Base-by-base conservation (phyloP, 1,140 invertebrate genomes). In the Halotydeus destructor region DNA sequence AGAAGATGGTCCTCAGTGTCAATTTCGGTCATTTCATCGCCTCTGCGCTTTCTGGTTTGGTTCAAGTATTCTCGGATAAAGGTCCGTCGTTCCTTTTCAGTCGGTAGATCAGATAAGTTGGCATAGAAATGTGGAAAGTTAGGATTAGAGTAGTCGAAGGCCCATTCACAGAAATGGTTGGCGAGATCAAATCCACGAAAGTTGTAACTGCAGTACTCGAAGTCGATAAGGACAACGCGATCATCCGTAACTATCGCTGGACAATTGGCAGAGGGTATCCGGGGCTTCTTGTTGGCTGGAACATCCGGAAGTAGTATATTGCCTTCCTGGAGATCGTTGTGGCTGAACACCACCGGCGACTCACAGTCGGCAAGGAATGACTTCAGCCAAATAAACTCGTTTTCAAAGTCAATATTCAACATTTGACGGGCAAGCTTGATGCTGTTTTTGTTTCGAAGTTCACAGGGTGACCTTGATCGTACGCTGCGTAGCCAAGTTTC, bases 241-340 rank as follows among this genome's bases (percentile, higher is more conserved):
- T 57, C 52, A 50, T 57, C 48, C 50, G 71, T 21, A 19, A 9
- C 9, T 12, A 19, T 9, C 14, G 34, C 14, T 35, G 11, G 9
- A 9, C 14, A 30, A 14, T 30, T 30, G 8, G 8, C 8, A 30
- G 27, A 9, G 8, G 27, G 14, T 9, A 30, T 30, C 14, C 27
- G n/a, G n/a, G n/a, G n/a, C n/a, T n/a, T n/a, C n/a, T n/a, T 68
- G n/a, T 68, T 64, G 45, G 70, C 69, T 59, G 58, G 2, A 61
- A 64, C 44, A 68, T 71, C 54, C 11, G 50, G 48, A 14, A 56
- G 41, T 25, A 61, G 45, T 49, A 59, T 61, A 35, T 59, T 62
- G 58, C 89, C 91, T 69, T 93, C 85, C 61, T 97, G 89, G 57
- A 94, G 66, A 57, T 97, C 91, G 59, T 97, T 97, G 60, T 98